phyloP scores from a whole-genome alignment of 2,888 invertebrate species.

The Bellardia bayeri region DNA sequence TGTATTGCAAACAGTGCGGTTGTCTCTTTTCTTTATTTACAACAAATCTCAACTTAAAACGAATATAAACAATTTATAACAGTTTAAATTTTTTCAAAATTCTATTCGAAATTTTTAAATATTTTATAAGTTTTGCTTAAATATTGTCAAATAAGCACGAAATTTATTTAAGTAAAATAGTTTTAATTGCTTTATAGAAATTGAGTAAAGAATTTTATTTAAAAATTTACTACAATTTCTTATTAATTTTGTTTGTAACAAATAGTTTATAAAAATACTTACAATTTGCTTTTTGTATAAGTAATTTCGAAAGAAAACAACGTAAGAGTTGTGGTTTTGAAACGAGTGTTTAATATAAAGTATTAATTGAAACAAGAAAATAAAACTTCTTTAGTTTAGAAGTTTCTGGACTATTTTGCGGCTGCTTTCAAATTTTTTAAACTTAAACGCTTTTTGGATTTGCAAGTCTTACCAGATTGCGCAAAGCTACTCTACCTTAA shows the following conservation, averaged over 20 bases:
- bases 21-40: constrained; percentile 77
- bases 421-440: constrained; percentile 47
- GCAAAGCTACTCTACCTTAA: not conserved
- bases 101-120: constrained; percentile 27
- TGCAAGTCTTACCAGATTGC: constrained; percentile 40
- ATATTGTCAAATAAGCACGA: not conserved
- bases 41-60: constrained; percentile 50
- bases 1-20: constrained; percentile 83
- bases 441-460: not conserved
- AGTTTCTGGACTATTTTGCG: constrained; percentile 76
- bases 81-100: constrained; percentile 48
- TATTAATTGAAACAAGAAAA: constrained; percentile 21
- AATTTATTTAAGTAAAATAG: not conserved
- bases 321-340: too few species aligned
- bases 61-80: constrained; percentile 22
- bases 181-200: constrained; percentile 29
- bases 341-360: not conserved
- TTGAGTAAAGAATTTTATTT: constrained; percentile 59
- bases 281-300: not conserved
- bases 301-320: not conserved
- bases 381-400: constrained; percentile 77
- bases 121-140: constrained; percentile 22
- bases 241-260: not conserved
- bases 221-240: constrained; percentile 53
- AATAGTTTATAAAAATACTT: not conserved